Percentiles rank a stretch among this genome's conserved stretches.
Conservation (phyloP, 2,888 invertebrate species). For the Pyrochroa serraticornis region DNA sequence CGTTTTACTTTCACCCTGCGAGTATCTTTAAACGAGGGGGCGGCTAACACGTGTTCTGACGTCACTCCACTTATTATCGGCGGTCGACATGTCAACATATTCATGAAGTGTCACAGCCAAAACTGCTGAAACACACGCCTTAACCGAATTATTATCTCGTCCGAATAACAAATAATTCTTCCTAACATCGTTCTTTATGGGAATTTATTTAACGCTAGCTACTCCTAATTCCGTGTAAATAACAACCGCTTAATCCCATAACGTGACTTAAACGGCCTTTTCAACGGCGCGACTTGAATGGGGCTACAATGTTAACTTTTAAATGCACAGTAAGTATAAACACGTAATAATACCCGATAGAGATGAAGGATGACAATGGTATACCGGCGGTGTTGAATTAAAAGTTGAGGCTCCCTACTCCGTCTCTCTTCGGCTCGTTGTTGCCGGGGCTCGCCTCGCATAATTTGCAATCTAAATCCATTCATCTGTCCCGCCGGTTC, state of each 20-base stretch:
- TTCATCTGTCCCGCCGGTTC: constrained; percentile 27
- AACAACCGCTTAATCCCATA: constrained; percentile 29
- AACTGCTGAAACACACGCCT: constrained; percentile 16
- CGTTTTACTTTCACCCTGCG: constrained; percentile 32
- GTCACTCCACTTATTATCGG: constrained; percentile 39
- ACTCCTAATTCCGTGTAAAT: constrained; percentile 22
- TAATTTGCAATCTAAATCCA: constrained; percentile 34
- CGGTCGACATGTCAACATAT: constrained; percentile 45
- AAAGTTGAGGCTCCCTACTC: constrained; percentile 13
- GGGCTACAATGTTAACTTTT: constrained; percentile 26
- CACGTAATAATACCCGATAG: constrained; percentile 34
- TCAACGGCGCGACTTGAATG: constrained; percentile 22
- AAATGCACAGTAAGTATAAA: constrained; percentile 30
- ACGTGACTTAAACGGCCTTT: constrained; percentile 29
- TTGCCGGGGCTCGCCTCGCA: constrained; percentile 5
- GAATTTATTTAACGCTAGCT: constrained; percentile 24
- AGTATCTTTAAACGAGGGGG: constrained; percentile 43
- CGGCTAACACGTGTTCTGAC: constrained; percentile 44
- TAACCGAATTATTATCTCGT: constrained; percentile 15
- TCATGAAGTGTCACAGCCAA: constrained; percentile 47
- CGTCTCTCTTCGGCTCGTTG: constrained; percentile 13
- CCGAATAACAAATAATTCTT: constrained; percentile 17
- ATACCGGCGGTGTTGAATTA: constrained; percentile 19
- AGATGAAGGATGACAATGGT: constrained; percentile 31
- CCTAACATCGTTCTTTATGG: constrained; percentile 8